phyloP scores from a whole-genome alignment of 2,113 vertebrate genomes.

The Strigops habroptila region DNA sequence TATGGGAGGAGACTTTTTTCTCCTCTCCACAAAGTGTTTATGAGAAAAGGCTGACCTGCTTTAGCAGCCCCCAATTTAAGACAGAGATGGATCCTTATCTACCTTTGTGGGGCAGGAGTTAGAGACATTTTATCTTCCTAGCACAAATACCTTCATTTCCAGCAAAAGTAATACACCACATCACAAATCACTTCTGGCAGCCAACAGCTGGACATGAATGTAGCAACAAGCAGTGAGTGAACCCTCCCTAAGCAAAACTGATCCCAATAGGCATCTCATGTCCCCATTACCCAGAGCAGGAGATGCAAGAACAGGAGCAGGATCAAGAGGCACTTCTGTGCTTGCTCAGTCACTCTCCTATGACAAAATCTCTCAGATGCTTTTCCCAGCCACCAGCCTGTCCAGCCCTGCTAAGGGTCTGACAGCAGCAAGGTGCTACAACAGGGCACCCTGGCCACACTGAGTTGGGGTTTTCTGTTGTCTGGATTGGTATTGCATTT shows the following conservation, averaged over 20 bases:
- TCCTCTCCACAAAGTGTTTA: neutral
- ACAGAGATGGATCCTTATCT: neutral
- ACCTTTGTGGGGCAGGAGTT: neutral
- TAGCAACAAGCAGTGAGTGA: neutral
- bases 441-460: neutral
- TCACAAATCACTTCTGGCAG: neutral
- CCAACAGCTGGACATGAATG: neutral
- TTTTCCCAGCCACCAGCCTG: neutral
- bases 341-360: neutral
- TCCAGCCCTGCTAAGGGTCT: neutral
- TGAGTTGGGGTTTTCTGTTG: neutral
- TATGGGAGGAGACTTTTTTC: neutral
- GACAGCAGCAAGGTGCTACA: neutral
- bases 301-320: neutral
- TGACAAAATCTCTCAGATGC: neutral
- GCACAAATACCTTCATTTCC: neutral
- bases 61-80: neutral
- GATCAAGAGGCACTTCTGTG: neutral
- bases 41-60: slow-evolving; percentile 10
- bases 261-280: neutral
- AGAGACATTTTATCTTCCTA: neutral
- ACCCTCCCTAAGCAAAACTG: neutral
- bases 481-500: neutral
- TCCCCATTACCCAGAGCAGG: neutral
- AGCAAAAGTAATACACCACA: neutral